Percentiles rank a stretch among this genome's conserved stretches.
Conservation (phyloP, 2,113 vertebrate genomes). For the Pangasianodon gigas region DNA sequence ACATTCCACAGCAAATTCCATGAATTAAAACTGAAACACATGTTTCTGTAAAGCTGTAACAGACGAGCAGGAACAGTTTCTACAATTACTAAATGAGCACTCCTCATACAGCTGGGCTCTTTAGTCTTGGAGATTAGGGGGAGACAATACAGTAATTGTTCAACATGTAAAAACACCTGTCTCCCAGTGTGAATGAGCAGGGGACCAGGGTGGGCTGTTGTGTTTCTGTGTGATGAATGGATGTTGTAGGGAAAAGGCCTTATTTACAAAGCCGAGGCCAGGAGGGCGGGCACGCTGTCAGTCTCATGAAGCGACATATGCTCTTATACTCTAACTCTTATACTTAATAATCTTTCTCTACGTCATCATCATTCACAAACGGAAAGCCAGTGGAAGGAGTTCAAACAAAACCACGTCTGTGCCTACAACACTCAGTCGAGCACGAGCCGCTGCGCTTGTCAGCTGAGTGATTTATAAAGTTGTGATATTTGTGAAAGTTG, state of each 20-base stretch:
- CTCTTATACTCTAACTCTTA: no score
- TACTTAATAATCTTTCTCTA: no score
- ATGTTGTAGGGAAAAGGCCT: constrained; percentile 12
- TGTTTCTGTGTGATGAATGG: constrained; percentile 34
- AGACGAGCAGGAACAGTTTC: not conserved
- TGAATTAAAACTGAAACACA: not conserved
- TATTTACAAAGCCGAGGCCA: constrained; percentile 37
- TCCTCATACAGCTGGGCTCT: not conserved
- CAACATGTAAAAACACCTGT: not conserved
- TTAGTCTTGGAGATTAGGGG: not conserved
- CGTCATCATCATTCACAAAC: no score
- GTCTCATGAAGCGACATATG: not conserved
- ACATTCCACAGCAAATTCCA: constrained; percentile 6
- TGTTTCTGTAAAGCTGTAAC: not conserved
- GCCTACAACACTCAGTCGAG: constrained; percentile 20
- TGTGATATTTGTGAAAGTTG: not conserved
- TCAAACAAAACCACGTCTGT: not conserved
- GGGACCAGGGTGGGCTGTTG: not conserved
- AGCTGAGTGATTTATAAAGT: constrained; percentile 13
- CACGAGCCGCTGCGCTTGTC: not conserved
- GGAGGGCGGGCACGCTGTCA: not conserved
- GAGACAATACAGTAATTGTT: not conserved
- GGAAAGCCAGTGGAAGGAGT: not conserved
- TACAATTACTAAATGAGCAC: not conserved
- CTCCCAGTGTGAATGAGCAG: constrained; percentile 9